phyloP scores from a whole-genome alignment of 2,888 invertebrate genomes.

The Hybos culiciformis region DNA sequence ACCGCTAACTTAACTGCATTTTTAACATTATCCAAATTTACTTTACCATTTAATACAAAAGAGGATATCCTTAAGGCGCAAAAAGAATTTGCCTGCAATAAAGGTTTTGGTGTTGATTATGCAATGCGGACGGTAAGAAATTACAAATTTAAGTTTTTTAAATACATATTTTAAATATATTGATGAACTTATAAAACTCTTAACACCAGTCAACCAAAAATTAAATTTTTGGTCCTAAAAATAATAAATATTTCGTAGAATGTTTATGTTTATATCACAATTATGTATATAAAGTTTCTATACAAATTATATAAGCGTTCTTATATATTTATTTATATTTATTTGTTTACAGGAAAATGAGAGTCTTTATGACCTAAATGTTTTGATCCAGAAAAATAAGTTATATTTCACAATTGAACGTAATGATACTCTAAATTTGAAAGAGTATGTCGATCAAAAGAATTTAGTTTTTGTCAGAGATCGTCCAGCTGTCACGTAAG shows the following conservation, averaged over 20 bases:
- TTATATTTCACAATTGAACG: slow-evolving; percentile 28
- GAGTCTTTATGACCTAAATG: slow-evolving; percentile 25
- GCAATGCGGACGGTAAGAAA: slow-evolving; percentile 44
- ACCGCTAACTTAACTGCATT: slow-evolving; percentile 85
- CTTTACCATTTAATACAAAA: slow-evolving; percentile 58
- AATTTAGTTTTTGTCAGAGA: slow-evolving; percentile 55
- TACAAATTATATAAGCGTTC: too few species aligned
- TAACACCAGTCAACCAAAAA: too few species aligned
- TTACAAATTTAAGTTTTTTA: too few species aligned
- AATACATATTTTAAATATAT: too few species aligned
- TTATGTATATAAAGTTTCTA: too few species aligned
- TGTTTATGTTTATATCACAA: too few species aligned
- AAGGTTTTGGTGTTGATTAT: slow-evolving; percentile 56
- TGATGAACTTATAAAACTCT: too few species aligned
- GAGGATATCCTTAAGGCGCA: slow-evolving; percentile 50
- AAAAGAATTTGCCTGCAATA: slow-evolving; percentile 55
- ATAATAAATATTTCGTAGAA: too few species aligned
- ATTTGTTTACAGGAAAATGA: slow-evolving; percentile 26
- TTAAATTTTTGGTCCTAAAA: too few species aligned
- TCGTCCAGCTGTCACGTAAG: slow-evolving; percentile 48
- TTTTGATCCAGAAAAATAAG: slow-evolving; percentile 28
- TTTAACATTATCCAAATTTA: slow-evolving; percentile 71
- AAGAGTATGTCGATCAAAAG: slow-evolving; percentile 35
- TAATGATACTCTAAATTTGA: slow-evolving; percentile 35
- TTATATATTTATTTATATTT: too few species aligned